Conservation (phyloP, 2,113 vertebrate genomes). For the Australoheros scitulus region DNA sequence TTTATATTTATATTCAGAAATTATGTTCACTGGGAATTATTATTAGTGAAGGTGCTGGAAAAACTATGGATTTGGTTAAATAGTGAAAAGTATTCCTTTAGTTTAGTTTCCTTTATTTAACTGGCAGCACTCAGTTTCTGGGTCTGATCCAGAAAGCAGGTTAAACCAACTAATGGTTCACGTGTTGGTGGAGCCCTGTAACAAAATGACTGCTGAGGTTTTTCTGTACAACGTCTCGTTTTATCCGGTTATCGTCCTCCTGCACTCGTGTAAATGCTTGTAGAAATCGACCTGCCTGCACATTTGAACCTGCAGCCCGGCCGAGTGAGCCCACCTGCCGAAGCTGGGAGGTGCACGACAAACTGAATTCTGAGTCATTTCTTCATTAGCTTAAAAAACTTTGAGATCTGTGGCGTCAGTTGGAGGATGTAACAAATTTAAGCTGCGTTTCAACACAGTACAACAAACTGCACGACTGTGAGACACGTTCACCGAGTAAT, state of each 20-base stretch:
- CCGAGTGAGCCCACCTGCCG: fast-evolving
- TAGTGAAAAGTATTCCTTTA: too few relatives aligned
- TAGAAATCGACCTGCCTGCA: too few relatives aligned
- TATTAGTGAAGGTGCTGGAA: neutral
- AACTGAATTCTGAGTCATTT: neutral
- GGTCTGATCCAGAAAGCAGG: neutral
- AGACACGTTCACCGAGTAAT: neutral
- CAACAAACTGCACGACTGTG: too few relatives aligned
- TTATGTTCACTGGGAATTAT: neutral
- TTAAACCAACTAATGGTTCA: neutral
- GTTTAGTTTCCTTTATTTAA: too few relatives aligned
- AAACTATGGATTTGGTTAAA: too few relatives aligned
- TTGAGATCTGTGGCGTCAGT: neutral
- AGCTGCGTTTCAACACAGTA: neutral
- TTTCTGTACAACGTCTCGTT: neutral
- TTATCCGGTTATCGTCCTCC: neutral
- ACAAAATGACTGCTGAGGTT: neutral
- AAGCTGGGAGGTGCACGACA: neutral
- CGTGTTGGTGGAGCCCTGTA: fast-evolving
- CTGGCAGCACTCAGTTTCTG: too few relatives aligned
- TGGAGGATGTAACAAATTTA: neutral
- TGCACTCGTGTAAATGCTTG: neutral
- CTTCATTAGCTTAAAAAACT: neutral
- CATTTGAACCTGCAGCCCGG: neutral
- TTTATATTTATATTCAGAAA: neutral